phyloP scores from a whole-genome alignment of 2,113 vertebrate species.

The Kryptolebias marmoratus region DNA sequence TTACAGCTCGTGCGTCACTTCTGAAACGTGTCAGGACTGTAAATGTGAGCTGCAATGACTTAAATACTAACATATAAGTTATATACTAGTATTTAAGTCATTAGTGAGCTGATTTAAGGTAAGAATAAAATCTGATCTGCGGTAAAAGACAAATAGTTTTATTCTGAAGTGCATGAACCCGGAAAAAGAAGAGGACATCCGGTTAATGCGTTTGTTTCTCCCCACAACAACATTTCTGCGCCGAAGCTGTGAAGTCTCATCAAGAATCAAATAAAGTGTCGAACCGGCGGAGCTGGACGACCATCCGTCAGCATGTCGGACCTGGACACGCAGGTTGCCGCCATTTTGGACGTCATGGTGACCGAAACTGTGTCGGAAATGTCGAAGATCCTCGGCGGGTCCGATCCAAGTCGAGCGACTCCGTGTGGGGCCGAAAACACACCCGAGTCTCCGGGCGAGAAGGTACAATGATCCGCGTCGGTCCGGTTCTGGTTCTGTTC shows the following conservation, averaged over 20 bases:
- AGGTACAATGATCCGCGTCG: constrained; percentile 19
- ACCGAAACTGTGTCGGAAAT: constrained; percentile 59
- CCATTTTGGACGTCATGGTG: constrained; percentile 70
- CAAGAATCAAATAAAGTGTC: not conserved
- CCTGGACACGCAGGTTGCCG: constrained; percentile 48
- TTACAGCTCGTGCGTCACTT: too few relatives aligned
- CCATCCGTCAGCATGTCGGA: constrained; percentile 43
- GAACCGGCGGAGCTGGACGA: fast-evolving
- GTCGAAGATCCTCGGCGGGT: constrained; percentile 50
- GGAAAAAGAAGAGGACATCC: constrained; percentile 1
- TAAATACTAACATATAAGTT: too few relatives aligned
- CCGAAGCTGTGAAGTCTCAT: not conserved
- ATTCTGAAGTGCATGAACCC: constrained; percentile 41
- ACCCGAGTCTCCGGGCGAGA: constrained; percentile 4
- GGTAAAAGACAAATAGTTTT: constrained; percentile 19
- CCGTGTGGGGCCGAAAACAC: not conserved
- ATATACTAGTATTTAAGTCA: too few relatives aligned
- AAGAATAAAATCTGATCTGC: too few relatives aligned
- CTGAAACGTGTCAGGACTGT: too few relatives aligned
- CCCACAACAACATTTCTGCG: not conserved
- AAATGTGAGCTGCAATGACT: too few relatives aligned
- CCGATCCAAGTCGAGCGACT: constrained; percentile 2
- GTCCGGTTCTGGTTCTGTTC: not conserved
- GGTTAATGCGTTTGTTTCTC: not conserved
- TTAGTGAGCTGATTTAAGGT: too few relatives aligned